phyloP scores from a whole-genome alignment of 2,888 invertebrate species.

The Dilophus febrilis region DNA sequence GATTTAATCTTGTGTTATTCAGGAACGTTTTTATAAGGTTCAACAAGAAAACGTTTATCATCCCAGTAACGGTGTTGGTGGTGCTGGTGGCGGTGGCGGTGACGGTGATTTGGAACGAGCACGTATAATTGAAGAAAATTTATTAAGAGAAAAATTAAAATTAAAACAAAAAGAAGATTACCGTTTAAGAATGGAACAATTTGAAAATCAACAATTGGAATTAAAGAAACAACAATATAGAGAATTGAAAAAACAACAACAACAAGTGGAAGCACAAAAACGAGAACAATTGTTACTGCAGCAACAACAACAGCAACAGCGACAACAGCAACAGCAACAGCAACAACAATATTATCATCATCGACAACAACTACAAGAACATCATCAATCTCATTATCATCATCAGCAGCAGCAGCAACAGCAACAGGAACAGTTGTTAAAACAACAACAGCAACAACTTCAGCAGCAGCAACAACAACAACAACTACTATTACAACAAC shows the following conservation, averaged over 20 bases:
- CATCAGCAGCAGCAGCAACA: not conserved
- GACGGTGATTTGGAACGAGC: not conserved
- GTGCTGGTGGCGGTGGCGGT: not conserved
- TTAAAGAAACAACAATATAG: slow-evolving; percentile 3
- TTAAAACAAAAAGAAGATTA: not conserved
- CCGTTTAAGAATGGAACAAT: not conserved
- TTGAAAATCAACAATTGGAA: not conserved
- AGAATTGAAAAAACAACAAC: no score
- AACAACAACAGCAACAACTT: slow-evolving; percentile 2
- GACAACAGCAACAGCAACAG: not conserved
- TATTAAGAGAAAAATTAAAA: not conserved
- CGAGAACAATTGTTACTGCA: not conserved
- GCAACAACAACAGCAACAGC: not conserved
- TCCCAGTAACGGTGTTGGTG: no score
- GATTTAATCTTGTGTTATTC: no score
- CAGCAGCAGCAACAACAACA: slow-evolving; percentile 1
- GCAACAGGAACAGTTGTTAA: not conserved
- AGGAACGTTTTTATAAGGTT: no score
- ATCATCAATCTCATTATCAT: not conserved
- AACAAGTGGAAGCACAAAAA: slow-evolving; percentile 3
- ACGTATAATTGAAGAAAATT: not conserved
- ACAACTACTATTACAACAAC: not conserved
- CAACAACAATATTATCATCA: not conserved
- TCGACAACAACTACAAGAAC: not conserved
- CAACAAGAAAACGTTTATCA: no score